Percentiles rank a stretch among this genome's conserved stretches.
Conservation (phyloP, 2,888 invertebrate genomes). For the Amphipyra berbera region DNA sequence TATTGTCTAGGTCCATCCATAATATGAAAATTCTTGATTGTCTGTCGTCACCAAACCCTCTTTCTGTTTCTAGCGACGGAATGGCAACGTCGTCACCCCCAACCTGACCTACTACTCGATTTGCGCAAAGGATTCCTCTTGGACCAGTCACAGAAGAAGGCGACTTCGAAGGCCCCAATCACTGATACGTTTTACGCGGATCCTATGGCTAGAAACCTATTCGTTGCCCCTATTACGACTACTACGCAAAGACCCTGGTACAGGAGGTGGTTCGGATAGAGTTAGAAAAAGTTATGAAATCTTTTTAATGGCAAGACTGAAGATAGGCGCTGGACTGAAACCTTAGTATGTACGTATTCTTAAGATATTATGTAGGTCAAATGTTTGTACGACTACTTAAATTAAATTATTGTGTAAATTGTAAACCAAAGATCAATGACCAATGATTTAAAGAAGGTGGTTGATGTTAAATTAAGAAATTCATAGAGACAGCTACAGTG, state of each 20-base stretch:
- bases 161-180: slow-evolving; percentile 13
- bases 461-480: too few species aligned
- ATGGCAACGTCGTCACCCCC: slow-evolving; percentile 71
- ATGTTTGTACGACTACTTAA: too few species aligned
- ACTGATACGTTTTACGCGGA: slow-evolving; percentile 68
- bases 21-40: too few species aligned
- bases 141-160: slow-evolving; percentile 43
- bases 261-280: slow-evolving; percentile 61
- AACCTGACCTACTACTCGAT: slow-evolving; percentile 73
- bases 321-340: slow-evolving; percentile 8
- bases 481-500: too few species aligned
- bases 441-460: too few species aligned
- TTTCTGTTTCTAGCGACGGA: slow-evolving; percentile 69
- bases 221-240: slow-evolving; percentile 37
- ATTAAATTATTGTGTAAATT: too few species aligned
- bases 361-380: too few species aligned
- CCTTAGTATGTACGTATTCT: too few species aligned
- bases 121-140: slow-evolving; percentile 72
- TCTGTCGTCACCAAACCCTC: too few species aligned
- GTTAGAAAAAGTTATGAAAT: background rate
- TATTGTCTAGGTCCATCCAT: too few species aligned
- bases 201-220: slow-evolving; percentile 53
- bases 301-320: background rate
- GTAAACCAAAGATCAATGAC: too few species aligned
- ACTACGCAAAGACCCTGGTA: slow-evolving; percentile 69